Conservation (phyloP, 35 echinoderm and acorn worm genomes). For the Antedon bifida region DNA sequence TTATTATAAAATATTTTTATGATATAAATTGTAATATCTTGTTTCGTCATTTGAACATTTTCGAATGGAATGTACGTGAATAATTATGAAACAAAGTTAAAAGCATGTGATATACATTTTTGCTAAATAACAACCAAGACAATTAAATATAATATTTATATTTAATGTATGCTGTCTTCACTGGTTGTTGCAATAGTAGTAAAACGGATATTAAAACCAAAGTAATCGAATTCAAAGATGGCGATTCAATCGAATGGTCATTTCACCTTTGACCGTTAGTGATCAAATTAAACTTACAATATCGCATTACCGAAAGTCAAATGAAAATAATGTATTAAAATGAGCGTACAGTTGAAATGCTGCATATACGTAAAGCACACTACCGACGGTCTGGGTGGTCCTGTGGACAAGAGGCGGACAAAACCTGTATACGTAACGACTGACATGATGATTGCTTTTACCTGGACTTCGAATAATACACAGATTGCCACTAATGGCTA, state of each 20-base stretch:
- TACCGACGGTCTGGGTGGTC: not conserved
- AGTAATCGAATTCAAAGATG: not conserved
- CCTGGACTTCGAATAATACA: not conserved
- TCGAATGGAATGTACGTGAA: no score
- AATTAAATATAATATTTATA: no score
- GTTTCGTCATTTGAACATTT: no score
- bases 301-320: not conserved
- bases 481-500: not conserved
- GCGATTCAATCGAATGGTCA: not conserved
- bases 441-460: not conserved
- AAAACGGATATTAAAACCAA: not conserved
- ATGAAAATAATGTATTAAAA: not conserved
- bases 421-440: not conserved
- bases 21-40: no score
- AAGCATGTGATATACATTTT: no score
- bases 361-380: not conserved
- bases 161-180: no score
- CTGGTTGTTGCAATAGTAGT: no score
- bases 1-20: no score
- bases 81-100: no score
- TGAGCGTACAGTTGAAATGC: not conserved
- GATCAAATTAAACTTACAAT: not conserved
- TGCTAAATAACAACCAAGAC: no score
- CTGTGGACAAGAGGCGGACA: not conserved
- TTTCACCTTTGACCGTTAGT: not conserved